Evolutionary conservation across 2,888 invertebrate species (phyloP), one percentile per base, ranked within the genome.

Genomic region (Ischnus inquisitorius): DNA sequence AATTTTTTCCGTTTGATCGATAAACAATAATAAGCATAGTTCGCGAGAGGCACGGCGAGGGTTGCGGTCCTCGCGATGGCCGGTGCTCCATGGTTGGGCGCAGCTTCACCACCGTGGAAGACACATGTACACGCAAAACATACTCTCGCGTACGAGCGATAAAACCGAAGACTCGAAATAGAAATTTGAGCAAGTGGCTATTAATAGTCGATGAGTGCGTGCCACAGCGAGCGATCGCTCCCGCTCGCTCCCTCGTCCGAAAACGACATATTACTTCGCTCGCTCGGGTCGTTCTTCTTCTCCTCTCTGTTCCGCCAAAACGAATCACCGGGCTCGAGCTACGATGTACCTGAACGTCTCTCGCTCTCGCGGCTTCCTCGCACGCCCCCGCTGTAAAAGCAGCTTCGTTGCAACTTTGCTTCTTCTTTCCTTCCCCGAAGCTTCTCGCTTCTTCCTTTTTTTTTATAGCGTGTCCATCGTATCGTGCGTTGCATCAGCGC

Each of bases 161-260:
- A 83, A 72, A 80, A 78, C 57, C 62, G 64, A 79, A 80, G 85
- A 82, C 90, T 94, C 92, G 93, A 94, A 94, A 94, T 94, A 94
- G 93, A 93, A 92, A 92, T 94, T 94, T 94, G 94, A 94, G 94
- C 93, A 93, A 94, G 93, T 90, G 88, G 89, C 94, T 95, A 95
- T 94, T 94, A 95, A 94, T 93, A 94, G 94, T 89, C 90, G 93
- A 94, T 94, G 94, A 93, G 92, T 93, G 90, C 90, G 89, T 90
- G 88, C 88, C 87, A 84, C 82, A 75, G 78, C 60, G 48, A 41
- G 65, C 77, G 43, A 76, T 72, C 76, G 76, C 71, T 67, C 68
- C 19, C 54, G 51, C 54, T 82, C 46, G 67, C 48, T 28, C 60
- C 62, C 60, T 81, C 71, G 68, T 34, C 34, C 34, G 8, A 34